These are phyloP conservation scores for Lucinisca nassula DNA, from an alignment of 2,888 invertebrate species.

Conservation along the genomic window DNA sequence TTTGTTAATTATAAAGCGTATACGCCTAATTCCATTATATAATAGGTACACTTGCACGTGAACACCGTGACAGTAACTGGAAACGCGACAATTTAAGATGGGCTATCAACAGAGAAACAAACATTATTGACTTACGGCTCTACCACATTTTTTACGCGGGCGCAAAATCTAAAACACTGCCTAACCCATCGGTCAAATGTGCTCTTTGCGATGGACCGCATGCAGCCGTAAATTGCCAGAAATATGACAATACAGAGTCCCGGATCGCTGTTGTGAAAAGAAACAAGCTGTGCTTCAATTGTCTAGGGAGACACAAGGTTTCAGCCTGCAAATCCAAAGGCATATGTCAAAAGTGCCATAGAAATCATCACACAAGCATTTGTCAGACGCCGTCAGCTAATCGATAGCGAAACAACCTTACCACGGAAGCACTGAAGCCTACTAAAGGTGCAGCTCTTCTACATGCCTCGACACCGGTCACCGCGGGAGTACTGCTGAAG, in stretches of 20 bases:
- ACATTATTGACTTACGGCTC: slow-evolving; percentile 13
- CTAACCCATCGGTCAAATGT: not conserved
- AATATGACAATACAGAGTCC: not conserved
- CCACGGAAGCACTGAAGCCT: not conserved
- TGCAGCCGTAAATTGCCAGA: not conserved
- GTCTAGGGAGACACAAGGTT: slow-evolving; percentile 30
- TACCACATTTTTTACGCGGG: not conserved
- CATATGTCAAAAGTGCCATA: slow-evolving; percentile 21
- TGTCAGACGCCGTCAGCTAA: not conserved
- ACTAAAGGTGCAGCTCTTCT: not conserved
- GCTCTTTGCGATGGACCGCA: slow-evolving; percentile 17
- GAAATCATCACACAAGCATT: slow-evolving; percentile 35
- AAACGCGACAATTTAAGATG: not conserved
- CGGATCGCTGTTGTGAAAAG: slow-evolving; percentile 2
- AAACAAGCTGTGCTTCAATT: slow-evolving; percentile 34
- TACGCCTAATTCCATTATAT: not conserved
- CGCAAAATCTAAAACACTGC: not conserved
- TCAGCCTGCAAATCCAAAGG: slow-evolving; percentile 24
- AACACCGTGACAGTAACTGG: slow-evolving; percentile 13
- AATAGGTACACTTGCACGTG: slow-evolving; percentile 18
- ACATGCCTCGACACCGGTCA: not conserved
- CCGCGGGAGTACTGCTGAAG: slow-evolving; percentile 35
- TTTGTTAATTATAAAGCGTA: slow-evolving; percentile 29
- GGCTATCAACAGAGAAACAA: not conserved
- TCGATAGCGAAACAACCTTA: not conserved